phyloP scores from a whole-genome alignment of 2,797 vertebrate genomes.

The Galago senegalensis region DNA sequence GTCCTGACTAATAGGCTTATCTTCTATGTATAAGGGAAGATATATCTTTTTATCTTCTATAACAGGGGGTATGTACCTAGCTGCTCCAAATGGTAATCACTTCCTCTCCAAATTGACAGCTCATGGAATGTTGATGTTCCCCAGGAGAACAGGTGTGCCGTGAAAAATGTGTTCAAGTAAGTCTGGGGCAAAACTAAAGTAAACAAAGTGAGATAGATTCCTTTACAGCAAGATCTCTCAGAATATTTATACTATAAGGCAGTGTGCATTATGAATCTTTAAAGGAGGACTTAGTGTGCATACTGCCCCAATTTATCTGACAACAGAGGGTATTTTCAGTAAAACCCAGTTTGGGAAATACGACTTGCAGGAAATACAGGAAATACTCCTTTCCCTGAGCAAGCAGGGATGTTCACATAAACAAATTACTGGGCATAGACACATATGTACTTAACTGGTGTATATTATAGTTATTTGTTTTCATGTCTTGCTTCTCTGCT shows the following conservation, averaged over 20 bases:
- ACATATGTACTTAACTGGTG: neutral
- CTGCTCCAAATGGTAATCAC: conserved; percentile 7
- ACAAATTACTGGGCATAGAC: neutral
- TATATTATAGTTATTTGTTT: neutral
- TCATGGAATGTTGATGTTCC: neutral
- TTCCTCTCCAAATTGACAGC: conserved; percentile 31
- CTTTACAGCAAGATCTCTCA: neutral
- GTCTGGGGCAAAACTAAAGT: neutral
- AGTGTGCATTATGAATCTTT: neutral
- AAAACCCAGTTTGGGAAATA: conserved; percentile 20
- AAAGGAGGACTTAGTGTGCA: neutral
- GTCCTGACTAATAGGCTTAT: neutral
- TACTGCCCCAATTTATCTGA: conserved; percentile 50
- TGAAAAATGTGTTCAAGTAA: conserved; percentile 15
- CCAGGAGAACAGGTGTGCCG: neutral
- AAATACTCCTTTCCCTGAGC: neutral
- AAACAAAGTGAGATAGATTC: conserved; percentile 39
- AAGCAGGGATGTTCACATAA: conserved; percentile 12
- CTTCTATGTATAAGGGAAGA: neutral
- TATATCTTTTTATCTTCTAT: neutral
- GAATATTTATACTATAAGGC: neutral
- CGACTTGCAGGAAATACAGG: neutral
- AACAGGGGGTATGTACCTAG: neutral
- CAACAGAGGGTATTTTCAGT: neutral
- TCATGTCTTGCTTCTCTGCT: neutral